A percentile compares a stretch with the other conserved stretches of the same genome.
Evolutionary conservation across 1,140 invertebrate genomes (phyloP).

Genomic region (Drosophila repletoides): DNA sequence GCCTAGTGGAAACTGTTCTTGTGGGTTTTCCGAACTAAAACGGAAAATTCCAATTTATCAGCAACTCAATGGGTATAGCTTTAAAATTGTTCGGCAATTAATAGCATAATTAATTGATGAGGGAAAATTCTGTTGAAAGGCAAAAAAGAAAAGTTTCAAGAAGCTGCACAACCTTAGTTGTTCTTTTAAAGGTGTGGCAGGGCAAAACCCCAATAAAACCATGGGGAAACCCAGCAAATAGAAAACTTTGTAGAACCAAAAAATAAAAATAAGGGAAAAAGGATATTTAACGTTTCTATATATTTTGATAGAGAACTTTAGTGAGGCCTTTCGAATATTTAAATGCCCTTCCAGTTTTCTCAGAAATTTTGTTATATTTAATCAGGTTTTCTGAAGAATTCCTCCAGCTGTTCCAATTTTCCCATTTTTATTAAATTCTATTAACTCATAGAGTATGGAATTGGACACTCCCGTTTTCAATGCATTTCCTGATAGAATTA

Average conservation of each 20-base stretch:
- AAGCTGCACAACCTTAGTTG: slow-evolving; percentile 6
- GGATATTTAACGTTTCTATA: too few relatives aligned
- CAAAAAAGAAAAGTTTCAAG: slow-evolving; percentile 4
- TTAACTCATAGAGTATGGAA: too few relatives aligned
- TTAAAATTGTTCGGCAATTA: slow-evolving; percentile 44
- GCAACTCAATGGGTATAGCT: background rate
- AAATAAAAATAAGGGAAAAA: background rate
- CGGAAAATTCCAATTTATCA: slow-evolving; percentile 7
- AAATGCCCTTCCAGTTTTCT: too few relatives aligned
- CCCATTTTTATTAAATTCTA: too few relatives aligned
- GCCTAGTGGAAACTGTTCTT: slow-evolving; percentile 1
- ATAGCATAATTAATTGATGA: slow-evolving; percentile 39
- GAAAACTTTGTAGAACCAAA: slow-evolving; percentile 41
- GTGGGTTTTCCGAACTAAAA: background rate
- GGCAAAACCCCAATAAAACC: slow-evolving; percentile 10
- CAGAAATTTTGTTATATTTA: too few relatives aligned
- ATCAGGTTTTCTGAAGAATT: too few relatives aligned
- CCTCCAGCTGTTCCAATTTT: too few relatives aligned
- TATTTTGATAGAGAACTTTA: too few relatives aligned
- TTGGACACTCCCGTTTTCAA: too few relatives aligned
- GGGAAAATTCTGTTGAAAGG: slow-evolving; percentile 9
- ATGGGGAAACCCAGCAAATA: slow-evolving; percentile 33
- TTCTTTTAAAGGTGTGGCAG: slow-evolving; percentile 6
- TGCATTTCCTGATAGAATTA: too few relatives aligned
- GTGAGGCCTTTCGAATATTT: too few relatives aligned